These are phyloP conservation scores for Leptinotarsa juncta DNA, from an alignment of 2,888 invertebrate species.

Conservation along the genomic window DNA sequence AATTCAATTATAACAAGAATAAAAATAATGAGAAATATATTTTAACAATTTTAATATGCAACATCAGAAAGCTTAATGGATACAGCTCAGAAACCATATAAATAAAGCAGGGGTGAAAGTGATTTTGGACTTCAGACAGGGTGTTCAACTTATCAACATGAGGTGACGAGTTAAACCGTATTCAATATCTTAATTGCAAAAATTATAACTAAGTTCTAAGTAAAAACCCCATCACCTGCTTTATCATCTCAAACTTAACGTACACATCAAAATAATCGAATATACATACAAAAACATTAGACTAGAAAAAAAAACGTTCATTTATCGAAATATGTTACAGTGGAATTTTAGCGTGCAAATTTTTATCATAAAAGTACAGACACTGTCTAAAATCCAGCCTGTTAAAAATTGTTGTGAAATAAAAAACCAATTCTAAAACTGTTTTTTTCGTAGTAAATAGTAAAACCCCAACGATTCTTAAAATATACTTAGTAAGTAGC, in stretches of 20 bases:
- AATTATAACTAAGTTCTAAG: slow-evolving; percentile 55
- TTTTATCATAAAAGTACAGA: slow-evolving; percentile 47
- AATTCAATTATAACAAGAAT: slow-evolving; percentile 34
- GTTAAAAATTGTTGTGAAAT: slow-evolving; percentile 38
- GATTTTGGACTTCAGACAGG: slow-evolving; percentile 56
- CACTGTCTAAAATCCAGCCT: slow-evolving; percentile 53
- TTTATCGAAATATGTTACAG: slow-evolving; percentile 47
- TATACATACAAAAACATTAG: slow-evolving; percentile 55
- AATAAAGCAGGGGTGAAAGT: slow-evolving; percentile 59
- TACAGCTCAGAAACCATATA: slow-evolving; percentile 60
- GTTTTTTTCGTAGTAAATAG: slow-evolving; percentile 28
- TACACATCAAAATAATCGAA: slow-evolving; percentile 51
- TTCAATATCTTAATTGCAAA: slow-evolving; percentile 51
- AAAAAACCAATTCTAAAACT: slow-evolving; percentile 40
- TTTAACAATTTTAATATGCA: slow-evolving; percentile 62
- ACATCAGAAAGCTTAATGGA: slow-evolving; percentile 60
- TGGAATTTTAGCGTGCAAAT: slow-evolving; percentile 50
- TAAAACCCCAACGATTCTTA: slow-evolving; percentile 40
- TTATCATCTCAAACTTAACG: slow-evolving; percentile 56
- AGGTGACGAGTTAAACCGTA: slow-evolving; percentile 56
- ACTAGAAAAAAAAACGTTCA: slow-evolving; percentile 55
- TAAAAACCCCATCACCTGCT: slow-evolving; percentile 59
- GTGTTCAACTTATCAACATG: slow-evolving; percentile 49
- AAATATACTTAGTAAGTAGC: slow-evolving; percentile 41
- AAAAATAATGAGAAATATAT: slow-evolving; percentile 39